Evolutionary conservation across 2,888 invertebrate genomes (phyloP), one percentile per base, ranked within the genome.

Genomic region (Silvanus unidentatus): DNA sequence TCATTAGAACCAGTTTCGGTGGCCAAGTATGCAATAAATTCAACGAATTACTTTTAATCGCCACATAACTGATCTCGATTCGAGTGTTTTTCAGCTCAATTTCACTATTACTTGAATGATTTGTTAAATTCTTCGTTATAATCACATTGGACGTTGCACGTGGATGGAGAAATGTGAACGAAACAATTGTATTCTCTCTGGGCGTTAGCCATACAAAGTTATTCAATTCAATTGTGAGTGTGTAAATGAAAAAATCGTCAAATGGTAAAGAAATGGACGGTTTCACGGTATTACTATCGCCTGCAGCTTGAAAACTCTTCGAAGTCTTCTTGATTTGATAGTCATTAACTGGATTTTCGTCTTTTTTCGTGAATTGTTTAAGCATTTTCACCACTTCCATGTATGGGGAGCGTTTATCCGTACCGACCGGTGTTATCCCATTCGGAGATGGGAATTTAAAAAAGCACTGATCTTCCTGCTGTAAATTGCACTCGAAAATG

Each of bases 81-180:
- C 8, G 3, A 22, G 8, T 22, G 8, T 22, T 22, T 8, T 3
- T 22, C 8, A 22, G 8, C 8, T 22, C 4, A 22, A 22, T 22
- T 5, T 22, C 22, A 22, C 8, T 22, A 5, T 22, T 8, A 22
- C 3, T 22, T n/a, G n/a, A n/a, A 22, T 22, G 4, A 22, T 8
- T 8, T 5, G 3, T 22, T 8, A 22, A 22, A 22, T 22, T 22
- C 8, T 8, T 22, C 22, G 22, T 22, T 22, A 22, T 5, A 22
- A 5, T 22, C 8, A 22, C 8, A 5, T 22, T 3, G 8, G 3
- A 22, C 3, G 59, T 52, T 1, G 65, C 63, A 49, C 60, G 64
- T 1, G 69, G 69, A 45, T 70, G 69, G n/a, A 59, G 50, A 46
- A 70, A 67, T 48, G 64, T 67, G 36, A 68, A 57, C 28, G 22